Base-by-base conservation (phyloP, 2,888 invertebrate genomes). In the Notodonta dromedarius region DNA sequence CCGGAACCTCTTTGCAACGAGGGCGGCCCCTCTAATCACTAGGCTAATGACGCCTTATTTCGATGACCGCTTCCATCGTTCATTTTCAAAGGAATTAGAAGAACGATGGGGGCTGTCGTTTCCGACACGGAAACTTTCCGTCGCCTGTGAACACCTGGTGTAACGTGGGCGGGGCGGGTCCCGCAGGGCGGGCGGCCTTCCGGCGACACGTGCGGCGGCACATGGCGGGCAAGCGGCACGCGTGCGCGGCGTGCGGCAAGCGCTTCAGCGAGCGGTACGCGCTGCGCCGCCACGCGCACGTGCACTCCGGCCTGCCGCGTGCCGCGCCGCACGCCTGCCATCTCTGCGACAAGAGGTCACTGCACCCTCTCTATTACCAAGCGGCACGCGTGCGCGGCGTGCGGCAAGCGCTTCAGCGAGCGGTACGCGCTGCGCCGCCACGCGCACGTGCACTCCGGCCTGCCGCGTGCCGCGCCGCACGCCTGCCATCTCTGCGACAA, bases 131-230 rank as follows among this genome's bases (percentile, higher is more conserved):
- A 24, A 24, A 24, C 24, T 24, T 1, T 24, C 24, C 24, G 24
- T 24, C 24, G 24, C 24, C 24, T 24, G 24, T 24, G 24, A 24
- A 24, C 24, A 24, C 24, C 24, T 2, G 24, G 24, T 24, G 24
- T 24, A 24, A 24, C 24, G 24, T 24, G 24, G 24, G 24, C 24
- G 35, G 35, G 35, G 5, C 7, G 5, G 35, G 35, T 35, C 6
- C 2, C 4, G 9, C 63, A 92, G 91, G 78, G 3, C 80, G 76
- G 35, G 57, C 82, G 4, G 74, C 84, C 61, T 80, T 95, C 58
- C 90, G 92, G 4, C 89, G 95, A 0, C 95, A 95, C 80, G 82
- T 94, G 8, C 87, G 89, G 56, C 91, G 91, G 0, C 95, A 95
- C 81, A 94, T 94, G 91, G 74, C 88, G 57, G 78, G 85, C 54